phyloP scores from a whole-genome alignment of 1,140 invertebrate species.

The Plodia interpunctella region DNA sequence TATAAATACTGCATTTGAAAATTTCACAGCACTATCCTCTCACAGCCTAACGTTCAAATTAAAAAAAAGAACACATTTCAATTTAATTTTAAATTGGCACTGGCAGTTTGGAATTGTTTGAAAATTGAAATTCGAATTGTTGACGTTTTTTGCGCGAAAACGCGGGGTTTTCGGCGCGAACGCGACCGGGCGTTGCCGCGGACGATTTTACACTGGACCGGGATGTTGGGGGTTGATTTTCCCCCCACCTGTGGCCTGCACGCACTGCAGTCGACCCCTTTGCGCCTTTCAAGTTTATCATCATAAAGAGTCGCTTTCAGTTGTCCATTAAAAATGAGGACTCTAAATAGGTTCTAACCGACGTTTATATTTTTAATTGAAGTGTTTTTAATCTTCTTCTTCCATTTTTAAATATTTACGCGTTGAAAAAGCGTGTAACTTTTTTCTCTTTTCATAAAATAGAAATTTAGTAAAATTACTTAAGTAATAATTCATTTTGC shows the following conservation, averaged over 20 bases:
- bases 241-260: conserved; percentile 61
- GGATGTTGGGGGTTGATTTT: conserved; percentile 15
- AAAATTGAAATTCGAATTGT: conserved; percentile 10
- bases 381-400: not conserved
- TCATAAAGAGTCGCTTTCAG: conserved; percentile 27
- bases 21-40: conserved; percentile 30
- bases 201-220: conserved; percentile 37
- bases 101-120: conserved; percentile 19
- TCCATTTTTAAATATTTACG: too few relatives aligned
- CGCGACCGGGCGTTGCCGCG: conserved; percentile 15
- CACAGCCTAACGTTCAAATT: conserved; percentile 9
- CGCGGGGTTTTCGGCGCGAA: conserved; percentile 8
- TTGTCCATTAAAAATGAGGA: conserved; percentile 10
- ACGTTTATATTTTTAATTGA: not conserved
- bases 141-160: conserved; percentile 18
- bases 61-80: conserved; percentile 1
- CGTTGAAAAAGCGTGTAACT: too few relatives aligned
- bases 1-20: conserved; percentile 30
- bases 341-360: not conserved
- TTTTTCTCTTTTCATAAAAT: too few relatives aligned
- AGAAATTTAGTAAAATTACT: too few relatives aligned
- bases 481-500: too few relatives aligned
- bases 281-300: conserved; percentile 50
- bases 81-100: conserved; percentile 4
- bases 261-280: conserved; percentile 62